Evolutionary conservation across 2,113 vertebrate species (phyloP).

Genomic region (Motacilla tschutschensis): DNA sequence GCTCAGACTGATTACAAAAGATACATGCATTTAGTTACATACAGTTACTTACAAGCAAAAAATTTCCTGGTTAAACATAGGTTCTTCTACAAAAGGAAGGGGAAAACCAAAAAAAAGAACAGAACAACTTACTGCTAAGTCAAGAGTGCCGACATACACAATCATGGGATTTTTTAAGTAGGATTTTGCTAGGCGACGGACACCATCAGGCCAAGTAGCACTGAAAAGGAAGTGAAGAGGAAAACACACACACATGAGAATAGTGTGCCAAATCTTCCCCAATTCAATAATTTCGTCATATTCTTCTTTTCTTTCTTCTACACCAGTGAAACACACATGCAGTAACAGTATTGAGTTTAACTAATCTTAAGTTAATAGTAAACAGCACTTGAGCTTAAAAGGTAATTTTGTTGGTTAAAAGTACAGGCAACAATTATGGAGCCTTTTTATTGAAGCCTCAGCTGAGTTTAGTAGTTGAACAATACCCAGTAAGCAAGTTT

Average conservation of each 20-base stretch:
- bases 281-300: neutral
- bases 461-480: neutral
- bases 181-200: constrained; percentile 86
- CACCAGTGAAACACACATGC: neutral
- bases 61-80: neutral
- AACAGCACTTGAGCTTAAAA: neutral
- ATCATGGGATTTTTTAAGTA: constrained; percentile 96
- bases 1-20: neutral
- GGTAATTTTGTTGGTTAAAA: neutral
- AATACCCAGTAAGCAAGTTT: neutral
- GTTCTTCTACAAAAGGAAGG: neutral
- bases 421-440: neutral
- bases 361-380: neutral
- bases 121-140: constrained; percentile 85
- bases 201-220: constrained; percentile 92
- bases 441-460: neutral
- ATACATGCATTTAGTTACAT: neutral
- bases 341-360: neutral
- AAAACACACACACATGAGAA: neutral
- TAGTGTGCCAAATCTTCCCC: neutral
- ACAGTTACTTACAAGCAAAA: neutral
- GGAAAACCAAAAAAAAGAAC: neutral
- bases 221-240: constrained; percentile 63
- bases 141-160: constrained; percentile 93
- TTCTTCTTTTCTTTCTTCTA: neutral